Evolutionary conservation across 2,888 invertebrate genomes (phyloP), one percentile per base, ranked within the genome.

Genomic region (Frankliniella fusca): DNA sequence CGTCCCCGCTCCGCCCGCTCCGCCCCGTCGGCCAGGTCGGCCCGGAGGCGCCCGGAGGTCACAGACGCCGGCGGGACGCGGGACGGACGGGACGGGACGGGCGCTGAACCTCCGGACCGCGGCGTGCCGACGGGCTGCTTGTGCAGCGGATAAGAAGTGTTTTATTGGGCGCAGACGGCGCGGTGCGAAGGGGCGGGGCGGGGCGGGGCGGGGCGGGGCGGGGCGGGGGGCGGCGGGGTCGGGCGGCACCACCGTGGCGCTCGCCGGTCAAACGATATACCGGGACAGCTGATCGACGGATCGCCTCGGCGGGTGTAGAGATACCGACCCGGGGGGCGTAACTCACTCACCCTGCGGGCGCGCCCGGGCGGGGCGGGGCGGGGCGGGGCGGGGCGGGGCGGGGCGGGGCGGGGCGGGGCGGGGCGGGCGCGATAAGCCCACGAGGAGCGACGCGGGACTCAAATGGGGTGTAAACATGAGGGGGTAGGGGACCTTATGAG

Each of bases 401-500:
- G 54, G 7, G 54, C 15, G 54, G 15, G 54, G 10, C 18, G 54
- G 20, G 54, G 54, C 18, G 54, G 15, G 15, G 54, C 18, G 54
- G 54, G 18, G 20, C 18, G 15, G 54, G 18, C 7, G 54, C 15
- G 54, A 54, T 54, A 54, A 54, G 54, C 54, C 54, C 54, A 18
- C 54, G 54, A 54, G 54, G 54, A 54, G 54, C 54, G 54, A 20
- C 54, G 54, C 54, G 18, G 54, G 18, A 15, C 54, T 54, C 54
- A 54, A 54, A 54, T 54, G 54, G 54, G 54, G 54, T 54, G 54
- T 54, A 54, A 54, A 54, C 54, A 54, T 54, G 54, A 54, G 54
- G 54, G 54, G 15, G 54, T 20, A 20, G 54, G 54, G 54, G 18
- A 54, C 20, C 54, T 54, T 54, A 54, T 54, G 54, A 54, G 54